These are phyloP conservation scores for Sarcophaga carnaria DNA, from an alignment of 2,888 invertebrate species.

Conservation along the genomic window DNA sequence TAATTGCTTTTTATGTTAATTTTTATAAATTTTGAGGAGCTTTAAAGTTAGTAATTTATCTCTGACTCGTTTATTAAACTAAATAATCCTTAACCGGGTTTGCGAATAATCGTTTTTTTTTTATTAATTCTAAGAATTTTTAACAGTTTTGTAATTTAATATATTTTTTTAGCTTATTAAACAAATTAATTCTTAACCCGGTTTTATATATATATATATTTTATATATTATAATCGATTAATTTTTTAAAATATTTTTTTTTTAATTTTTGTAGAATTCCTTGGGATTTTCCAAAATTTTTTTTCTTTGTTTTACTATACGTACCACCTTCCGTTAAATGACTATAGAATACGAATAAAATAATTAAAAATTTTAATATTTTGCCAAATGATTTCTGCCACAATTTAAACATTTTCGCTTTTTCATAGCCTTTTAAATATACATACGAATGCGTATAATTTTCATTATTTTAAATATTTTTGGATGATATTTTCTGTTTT, in stretches of 20 bases:
- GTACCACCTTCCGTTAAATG: conserved; percentile 59
- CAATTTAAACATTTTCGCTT: conserved; percentile 58
- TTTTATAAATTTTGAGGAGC: too few relatives aligned
- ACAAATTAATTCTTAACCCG: too few relatives aligned
- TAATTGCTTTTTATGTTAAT: too few relatives aligned
- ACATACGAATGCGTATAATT: conserved; percentile 9
- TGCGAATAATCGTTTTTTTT: too few relatives aligned
- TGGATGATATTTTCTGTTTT: background rate
- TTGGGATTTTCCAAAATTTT: background rate
- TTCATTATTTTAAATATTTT: conserved; percentile 22
- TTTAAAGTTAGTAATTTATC: background rate
- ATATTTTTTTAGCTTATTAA: too few relatives aligned
- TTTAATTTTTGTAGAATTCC: background rate
- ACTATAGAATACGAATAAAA: conserved; percentile 47
- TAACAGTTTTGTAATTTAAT: too few relatives aligned
- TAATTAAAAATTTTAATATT: conserved; percentile 40
- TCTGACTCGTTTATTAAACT: background rate
- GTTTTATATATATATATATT: too few relatives aligned
- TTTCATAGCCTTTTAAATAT: conserved; percentile 49
- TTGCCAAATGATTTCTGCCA: conserved; percentile 45
- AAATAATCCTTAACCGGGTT: too few relatives aligned
- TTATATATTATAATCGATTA: background rate
- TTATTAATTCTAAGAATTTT: too few relatives aligned
- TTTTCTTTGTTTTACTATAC: conserved; percentile 13
- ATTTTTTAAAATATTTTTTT: background rate